A percentile compares a stretch with the other conserved stretches of the same genome.
These are phyloP conservation scores for Pogonognathellus flavescens DNA, from an alignment of 1,140 invertebrate genomes.

Conservation along the genomic window DNA sequence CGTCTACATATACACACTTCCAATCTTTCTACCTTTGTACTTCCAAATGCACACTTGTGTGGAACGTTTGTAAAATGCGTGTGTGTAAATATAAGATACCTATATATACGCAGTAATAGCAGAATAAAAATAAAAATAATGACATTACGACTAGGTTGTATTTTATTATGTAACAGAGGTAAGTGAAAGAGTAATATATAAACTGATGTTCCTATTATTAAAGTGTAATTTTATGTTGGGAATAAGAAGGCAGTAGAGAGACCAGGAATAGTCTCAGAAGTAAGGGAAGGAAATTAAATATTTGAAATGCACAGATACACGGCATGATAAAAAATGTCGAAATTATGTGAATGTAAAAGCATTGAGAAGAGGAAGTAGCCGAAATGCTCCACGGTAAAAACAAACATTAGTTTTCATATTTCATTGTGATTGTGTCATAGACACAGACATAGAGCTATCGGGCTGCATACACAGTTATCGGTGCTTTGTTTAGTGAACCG, in stretches of 20 bases:
- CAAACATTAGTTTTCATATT: neutral
- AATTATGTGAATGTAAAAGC: neutral
- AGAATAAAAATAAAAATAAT: conserved; percentile 19
- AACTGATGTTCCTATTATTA: neutral
- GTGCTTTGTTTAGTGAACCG: neutral
- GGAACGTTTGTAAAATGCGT: neutral
- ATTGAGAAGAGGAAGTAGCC: neutral
- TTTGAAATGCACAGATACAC: conserved; percentile 23
- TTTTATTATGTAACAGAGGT: conserved; percentile 22
- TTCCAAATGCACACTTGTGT: too few relatives aligned
- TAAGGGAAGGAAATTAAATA: conserved; percentile 26
- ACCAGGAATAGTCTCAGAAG: too few relatives aligned
- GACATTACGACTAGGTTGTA: neutral
- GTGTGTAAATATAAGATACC: neutral
- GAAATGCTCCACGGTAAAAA: neutral
- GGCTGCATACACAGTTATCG: neutral
- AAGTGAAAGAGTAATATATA: neutral
- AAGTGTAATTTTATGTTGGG: conserved; percentile 6
- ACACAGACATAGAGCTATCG: too few relatives aligned
- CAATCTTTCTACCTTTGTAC: conserved; percentile 11
- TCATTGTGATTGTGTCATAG: too few relatives aligned
- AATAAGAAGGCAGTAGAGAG: neutral
- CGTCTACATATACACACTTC: too few relatives aligned
- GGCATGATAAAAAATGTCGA: conserved; percentile 16
- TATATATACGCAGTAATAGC: neutral